Evolutionary conservation across 2,888 invertebrate genomes (phyloP).

Genomic region (Chalcosyrphus nemorum): DNA sequence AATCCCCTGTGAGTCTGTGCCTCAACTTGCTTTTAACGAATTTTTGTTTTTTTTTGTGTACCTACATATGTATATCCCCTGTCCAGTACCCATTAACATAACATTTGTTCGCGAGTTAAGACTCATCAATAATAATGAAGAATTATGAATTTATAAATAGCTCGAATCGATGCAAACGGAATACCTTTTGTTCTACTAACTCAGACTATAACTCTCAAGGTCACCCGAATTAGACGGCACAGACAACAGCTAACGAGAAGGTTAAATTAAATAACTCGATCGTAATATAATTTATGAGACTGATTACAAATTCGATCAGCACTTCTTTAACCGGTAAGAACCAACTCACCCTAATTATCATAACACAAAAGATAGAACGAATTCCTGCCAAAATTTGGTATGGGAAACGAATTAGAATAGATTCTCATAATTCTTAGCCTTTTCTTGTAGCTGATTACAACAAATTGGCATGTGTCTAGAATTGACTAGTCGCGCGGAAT

Average conservation of each 20-base stretch:
- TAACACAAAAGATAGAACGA: background rate
- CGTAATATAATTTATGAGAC: background rate
- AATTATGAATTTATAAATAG: conserved; percentile 22
- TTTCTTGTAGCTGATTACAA: background rate
- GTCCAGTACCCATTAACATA: conserved; percentile 8
- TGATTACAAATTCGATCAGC: background rate
- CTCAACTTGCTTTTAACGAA: background rate
- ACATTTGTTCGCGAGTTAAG: background rate
- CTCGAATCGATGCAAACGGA: conserved; percentile 21
- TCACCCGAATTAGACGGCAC: background rate
- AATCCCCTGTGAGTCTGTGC: background rate
- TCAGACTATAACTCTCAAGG: conserved; percentile 16
- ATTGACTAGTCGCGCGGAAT: background rate
- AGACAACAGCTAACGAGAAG: background rate
- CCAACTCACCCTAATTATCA: background rate
- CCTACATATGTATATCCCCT: too few species aligned
- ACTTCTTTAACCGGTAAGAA: background rate
- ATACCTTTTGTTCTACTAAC: conserved; percentile 14
- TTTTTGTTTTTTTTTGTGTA: too few species aligned
- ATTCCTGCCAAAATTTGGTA: background rate
- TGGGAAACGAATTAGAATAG: conserved; percentile 4
- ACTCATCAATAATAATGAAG: conserved; percentile 17
- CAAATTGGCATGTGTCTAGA: background rate
- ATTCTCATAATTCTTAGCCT: conserved; percentile 3
- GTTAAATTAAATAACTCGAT: conserved; percentile 1